A percentile compares a stretch with the other conserved stretches of the same genome.
These are phyloP conservation scores for Macaria notata DNA, from an alignment of 2,888 invertebrate species.

Conservation along the genomic window DNA sequence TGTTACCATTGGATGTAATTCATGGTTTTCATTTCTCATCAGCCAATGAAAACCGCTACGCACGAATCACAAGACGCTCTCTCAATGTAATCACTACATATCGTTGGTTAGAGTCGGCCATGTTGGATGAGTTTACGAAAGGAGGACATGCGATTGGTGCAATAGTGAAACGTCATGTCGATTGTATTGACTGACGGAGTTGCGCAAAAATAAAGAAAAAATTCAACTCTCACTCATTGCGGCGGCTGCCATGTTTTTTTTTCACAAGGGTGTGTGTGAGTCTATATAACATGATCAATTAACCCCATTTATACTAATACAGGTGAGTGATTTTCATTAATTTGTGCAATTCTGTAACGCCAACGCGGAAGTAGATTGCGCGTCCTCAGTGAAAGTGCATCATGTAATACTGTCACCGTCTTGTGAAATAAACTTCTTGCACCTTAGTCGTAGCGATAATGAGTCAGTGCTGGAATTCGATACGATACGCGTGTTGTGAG, in stretches of 20 bases:
- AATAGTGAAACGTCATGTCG: slow-evolving; percentile 65
- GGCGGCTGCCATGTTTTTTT: slow-evolving; percentile 89
- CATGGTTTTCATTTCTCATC: slow-evolving; percentile 36
- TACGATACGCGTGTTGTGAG: slow-evolving; percentile 42
- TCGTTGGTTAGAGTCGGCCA: slow-evolving; percentile 54
- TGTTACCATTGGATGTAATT: slow-evolving; percentile 47
- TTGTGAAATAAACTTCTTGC: slow-evolving; percentile 76
- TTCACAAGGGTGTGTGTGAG: slow-evolving; percentile 84
- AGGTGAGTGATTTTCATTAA: slow-evolving; percentile 63
- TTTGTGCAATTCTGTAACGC: slow-evolving; percentile 44
- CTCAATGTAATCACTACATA: slow-evolving; percentile 43
- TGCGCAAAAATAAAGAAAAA: slow-evolving; percentile 67
- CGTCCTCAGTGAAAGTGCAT: slow-evolving; percentile 80
- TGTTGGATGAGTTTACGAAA: slow-evolving; percentile 63
- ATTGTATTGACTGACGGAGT: slow-evolving; percentile 67
- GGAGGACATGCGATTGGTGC: slow-evolving; percentile 62
- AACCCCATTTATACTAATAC: slow-evolving; percentile 71
- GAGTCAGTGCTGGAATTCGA: slow-evolving; percentile 56
- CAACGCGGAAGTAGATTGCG: slow-evolving; percentile 61
- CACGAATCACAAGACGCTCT: slow-evolving; percentile 59
- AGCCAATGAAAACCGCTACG: slow-evolving; percentile 50
- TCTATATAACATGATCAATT: slow-evolving; percentile 74
- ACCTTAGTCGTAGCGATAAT: slow-evolving; percentile 47
- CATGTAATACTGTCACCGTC: slow-evolving; percentile 77
- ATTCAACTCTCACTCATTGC: slow-evolving; percentile 71